Evolutionary conservation across 1,140 invertebrate species (phyloP).

Genomic region (Drosophila simulans): DNA sequence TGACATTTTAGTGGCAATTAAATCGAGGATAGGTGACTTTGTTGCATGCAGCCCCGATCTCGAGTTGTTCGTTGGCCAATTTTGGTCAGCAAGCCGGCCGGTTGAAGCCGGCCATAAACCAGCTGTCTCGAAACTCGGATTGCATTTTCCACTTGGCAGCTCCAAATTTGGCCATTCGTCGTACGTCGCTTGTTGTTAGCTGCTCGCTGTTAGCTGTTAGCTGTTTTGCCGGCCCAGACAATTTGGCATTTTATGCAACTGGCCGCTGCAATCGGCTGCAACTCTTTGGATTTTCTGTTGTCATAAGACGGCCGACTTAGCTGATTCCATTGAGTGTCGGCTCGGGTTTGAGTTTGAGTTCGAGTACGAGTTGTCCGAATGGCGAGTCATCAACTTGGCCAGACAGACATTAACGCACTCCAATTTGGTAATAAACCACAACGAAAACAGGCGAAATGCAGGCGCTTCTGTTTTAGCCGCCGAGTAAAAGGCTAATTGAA

Average conservation of each 20-base stretch:
- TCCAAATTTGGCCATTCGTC: conserved; percentile 69
- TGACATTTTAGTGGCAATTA: conserved; percentile 59
- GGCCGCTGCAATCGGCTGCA: conserved; percentile 26
- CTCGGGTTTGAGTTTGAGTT: background rate
- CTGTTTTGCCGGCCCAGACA: conserved; percentile 51
- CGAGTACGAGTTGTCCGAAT: conserved; percentile 17
- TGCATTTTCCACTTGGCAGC: conserved; percentile 55
- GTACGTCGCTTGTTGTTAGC: conserved; percentile 23
- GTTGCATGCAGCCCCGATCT: conserved; percentile 66
- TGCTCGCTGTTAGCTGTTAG: conserved; percentile 7
- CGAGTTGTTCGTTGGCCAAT: conserved; percentile 37
- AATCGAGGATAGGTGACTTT: conserved; percentile 36
- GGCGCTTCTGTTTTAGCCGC: conserved; percentile 13
- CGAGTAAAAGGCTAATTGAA: conserved; percentile 72
- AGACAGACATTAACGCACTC: conserved; percentile 43
- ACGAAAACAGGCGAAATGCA: conserved; percentile 3
- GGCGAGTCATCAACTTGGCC: conserved; percentile 30
- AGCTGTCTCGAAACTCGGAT: conserved; percentile 25
- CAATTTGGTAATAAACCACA: conserved; percentile 49
- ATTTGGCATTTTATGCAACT: conserved; percentile 79
- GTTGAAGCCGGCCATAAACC: conserved; percentile 67
- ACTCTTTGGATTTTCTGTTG: conserved; percentile 32
- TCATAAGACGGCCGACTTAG: conserved; percentile 42
- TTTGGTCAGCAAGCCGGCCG: conserved; percentile 54
- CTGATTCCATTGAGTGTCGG: conserved; percentile 40